A percentile compares a stretch with the other conserved stretches of the same genome.
These are phyloP conservation scores for Nudaria mundana DNA, from an alignment of 2,888 invertebrate species.

Conservation along the genomic window DNA sequence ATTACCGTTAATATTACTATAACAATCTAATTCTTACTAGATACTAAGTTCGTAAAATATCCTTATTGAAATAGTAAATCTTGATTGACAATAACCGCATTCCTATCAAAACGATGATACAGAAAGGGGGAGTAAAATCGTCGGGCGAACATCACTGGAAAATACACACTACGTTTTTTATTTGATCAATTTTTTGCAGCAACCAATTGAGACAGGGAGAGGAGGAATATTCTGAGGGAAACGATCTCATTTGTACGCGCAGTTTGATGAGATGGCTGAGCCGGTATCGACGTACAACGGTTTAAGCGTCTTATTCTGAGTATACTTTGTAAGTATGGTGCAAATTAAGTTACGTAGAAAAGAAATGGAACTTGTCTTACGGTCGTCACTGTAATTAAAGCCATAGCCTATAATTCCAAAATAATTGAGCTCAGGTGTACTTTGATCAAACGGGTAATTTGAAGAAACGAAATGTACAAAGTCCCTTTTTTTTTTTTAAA, in stretches of 20 bases:
- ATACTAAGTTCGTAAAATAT: conserved; percentile 16
- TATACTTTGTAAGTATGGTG: no score
- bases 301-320: conserved; percentile 19
- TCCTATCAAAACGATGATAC: conserved; percentile 25
- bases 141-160: conserved; percentile 25
- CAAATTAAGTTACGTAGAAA: no score
- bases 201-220: conserved; percentile 44
- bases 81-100: conserved; percentile 32
- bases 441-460: no score
- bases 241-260: conserved; percentile 54
- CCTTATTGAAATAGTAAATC: conserved; percentile 13
- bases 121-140: conserved; percentile 10
- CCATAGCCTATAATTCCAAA: no score
- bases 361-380: no score
- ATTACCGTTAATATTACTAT: no score
- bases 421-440: no score
- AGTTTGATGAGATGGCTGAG: conserved; percentile 47
- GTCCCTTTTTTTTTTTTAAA: no score
- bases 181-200: conserved; percentile 57
- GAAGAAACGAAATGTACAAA: no score
- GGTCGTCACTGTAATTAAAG: no score
- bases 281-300: conserved; percentile 31
- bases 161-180: conserved; percentile 44
- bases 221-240: conserved; percentile 37
- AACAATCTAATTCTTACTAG: no score